A percentile compares a stretch with the other conserved stretches of the same genome.
These are phyloP conservation scores for Melolontha melolontha DNA, from an alignment of 2,888 invertebrate genomes.

Conservation along the genomic window DNA sequence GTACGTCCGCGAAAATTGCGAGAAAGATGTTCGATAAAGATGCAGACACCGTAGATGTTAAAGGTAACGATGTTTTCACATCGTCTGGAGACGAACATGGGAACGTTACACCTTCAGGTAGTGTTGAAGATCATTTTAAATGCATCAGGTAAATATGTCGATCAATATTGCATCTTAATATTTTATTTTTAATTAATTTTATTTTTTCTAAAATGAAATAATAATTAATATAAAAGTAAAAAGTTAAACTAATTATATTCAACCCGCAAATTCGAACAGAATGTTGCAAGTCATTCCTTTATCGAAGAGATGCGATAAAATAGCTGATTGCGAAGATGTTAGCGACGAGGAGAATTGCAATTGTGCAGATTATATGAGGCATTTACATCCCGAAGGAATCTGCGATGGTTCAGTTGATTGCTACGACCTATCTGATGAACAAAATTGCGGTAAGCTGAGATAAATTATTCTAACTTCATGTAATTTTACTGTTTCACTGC, in stretches of 20 bases:
- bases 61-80: slow-evolving; percentile 2
- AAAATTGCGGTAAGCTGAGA: slow-evolving; percentile 73
- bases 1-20: neutral
- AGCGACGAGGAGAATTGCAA: slow-evolving; percentile 81
- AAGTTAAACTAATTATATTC: no score
- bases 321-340: slow-evolving; percentile 84
- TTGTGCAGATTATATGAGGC: slow-evolving; percentile 76
- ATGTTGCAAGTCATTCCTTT: slow-evolving; percentile 75
- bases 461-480: no score
- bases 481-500: slow-evolving; percentile 1
- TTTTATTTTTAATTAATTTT: no score
- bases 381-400: slow-evolving; percentile 69
- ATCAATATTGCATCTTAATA: neutral
- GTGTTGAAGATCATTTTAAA: slow-evolving; percentile 25
- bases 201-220: no score
- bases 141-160: slow-evolving; percentile 27
- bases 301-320: slow-evolving; percentile 74
- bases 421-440: slow-evolving; percentile 80
- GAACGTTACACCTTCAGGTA: neutral
- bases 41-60: neutral
- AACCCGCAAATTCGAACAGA: slow-evolving; percentile 64
- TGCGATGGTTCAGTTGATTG: slow-evolving; percentile 85
- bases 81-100: neutral
- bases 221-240: neutral
- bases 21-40: neutral